Evolutionary conservation across 1,140 invertebrate species (phyloP), one percentile per base, ranked within the genome.

Genomic region (Teleopsis dalmanni): DNA sequence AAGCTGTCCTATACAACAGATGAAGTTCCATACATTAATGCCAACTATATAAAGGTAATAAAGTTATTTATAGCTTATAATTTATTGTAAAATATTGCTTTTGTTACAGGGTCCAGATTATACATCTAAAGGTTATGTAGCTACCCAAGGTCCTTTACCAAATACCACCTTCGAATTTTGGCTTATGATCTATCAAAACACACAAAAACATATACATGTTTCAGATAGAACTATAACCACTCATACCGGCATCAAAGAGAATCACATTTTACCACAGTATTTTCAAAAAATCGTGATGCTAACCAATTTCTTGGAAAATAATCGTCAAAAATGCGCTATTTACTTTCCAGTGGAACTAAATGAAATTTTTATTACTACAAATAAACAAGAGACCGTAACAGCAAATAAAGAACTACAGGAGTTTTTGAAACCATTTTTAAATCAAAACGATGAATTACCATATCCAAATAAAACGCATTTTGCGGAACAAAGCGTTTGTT

Each of bases 141-240:
- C 89, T 9, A 92, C 91, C 0, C 91, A 95, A 73, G 91, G 91
- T n/a, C 91, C 91, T 6, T 73, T 95, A 57, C 77, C 84, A 27
- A 85, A 91, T 60, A 95, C 91, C 0, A 82, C 91, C 27, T 79
- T 77, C 49, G 91, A 95, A 65, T 95, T 96, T 69, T 97, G 93
- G 93, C 76, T 81, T 23, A 95, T 97, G 92, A 79, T 95, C 2
- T 88, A 92, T 80, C 81, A 91, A 57, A 83, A 84, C 53, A 69
- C 63, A 0, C 57, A 61, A 37, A 62, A 64, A 35, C 62, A 67
- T 51, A 43, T 47, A 13, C 31, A 52, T 37, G 48, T 40, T 34
- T 37, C 38, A 16, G 36, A 37, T n/a, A n/a, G n/a, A n/a, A n/a
- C n/a, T n/a, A n/a, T n/a, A n/a, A n/a, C n/a, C n/a, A n/a, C n/a